Evolutionary conservation across 2,888 invertebrate species (phyloP).

Genomic region (Zygaena filipendulae): DNA sequence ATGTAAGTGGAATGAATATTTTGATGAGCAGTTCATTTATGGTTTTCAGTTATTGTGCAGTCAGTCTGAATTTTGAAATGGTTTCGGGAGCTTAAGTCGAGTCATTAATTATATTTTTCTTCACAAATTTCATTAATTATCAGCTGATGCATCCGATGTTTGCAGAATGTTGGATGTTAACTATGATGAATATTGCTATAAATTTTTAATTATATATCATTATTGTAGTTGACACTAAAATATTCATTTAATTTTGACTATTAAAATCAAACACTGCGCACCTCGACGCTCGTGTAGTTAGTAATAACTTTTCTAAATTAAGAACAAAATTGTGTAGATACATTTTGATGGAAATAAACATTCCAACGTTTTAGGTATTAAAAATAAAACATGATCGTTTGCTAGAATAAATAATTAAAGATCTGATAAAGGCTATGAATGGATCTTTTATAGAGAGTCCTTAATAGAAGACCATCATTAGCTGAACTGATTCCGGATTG

Average conservation of each 20-base stretch:
- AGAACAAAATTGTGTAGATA: too few relatives aligned
- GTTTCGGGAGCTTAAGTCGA: constrained; percentile 61
- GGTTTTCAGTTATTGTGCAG: too few relatives aligned
- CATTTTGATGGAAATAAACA: too few relatives aligned
- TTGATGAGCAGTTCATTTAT: too few relatives aligned
- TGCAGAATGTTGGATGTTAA: constrained; percentile 58
- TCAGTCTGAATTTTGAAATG: too few relatives aligned
- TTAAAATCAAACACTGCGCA: too few relatives aligned
- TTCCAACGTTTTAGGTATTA: too few relatives aligned
- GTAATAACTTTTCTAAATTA: neutral
- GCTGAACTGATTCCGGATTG: constrained; percentile 97
- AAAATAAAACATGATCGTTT: constrained; percentile 2
- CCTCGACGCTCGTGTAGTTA: neutral
- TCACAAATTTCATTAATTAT: constrained; percentile 51
- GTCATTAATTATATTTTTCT: constrained; percentile 40
- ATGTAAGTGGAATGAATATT: constrained; percentile 65
- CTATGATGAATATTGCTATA: too few relatives aligned
- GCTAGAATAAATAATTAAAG: constrained; percentile 7
- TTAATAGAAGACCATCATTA: constrained; percentile 84
- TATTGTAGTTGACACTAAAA: too few relatives aligned
- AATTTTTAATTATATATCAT: too few relatives aligned
- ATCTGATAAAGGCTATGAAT: constrained; percentile 40
- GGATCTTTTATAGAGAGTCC: constrained; percentile 63
- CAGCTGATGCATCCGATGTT: constrained; percentile 59
- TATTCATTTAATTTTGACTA: neutral